Evolutionary conservation across 2,888 invertebrate genomes (phyloP), one percentile per base, ranked within the genome.

Genomic region (Galerucella nymphaeae): DNA sequence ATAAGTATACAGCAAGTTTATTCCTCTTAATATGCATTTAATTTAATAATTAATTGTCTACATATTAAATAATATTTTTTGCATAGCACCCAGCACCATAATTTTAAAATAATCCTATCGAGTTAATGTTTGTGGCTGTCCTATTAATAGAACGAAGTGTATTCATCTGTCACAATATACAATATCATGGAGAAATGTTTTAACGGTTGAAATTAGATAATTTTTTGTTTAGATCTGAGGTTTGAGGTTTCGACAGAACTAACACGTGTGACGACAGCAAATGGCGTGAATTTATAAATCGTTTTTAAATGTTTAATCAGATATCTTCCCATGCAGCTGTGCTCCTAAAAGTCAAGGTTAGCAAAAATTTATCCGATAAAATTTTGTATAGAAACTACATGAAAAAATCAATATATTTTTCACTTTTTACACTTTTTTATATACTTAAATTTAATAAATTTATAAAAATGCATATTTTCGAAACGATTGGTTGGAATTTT

Each of bases 341-440:
- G 69, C 50, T 61, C 65, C 45, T 74, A 71, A 74, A 74, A 74
- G 74, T 74, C 74, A 74, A 71, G 74, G 74, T 68, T 71, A 72
- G 70, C 65, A 58, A 38, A 45, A 61, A 61, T 59, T 23, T 66
- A 68, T 18, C 42, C 20, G 67, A 53, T 53, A 53, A 53, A 10
- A 53, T 53, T 18, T 53, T 53, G 8, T 53, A 53, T 10, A 18
- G n/a, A 53, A 48, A 48, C n/a, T 48, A 2, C 42, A 45, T 45
- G 30, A 38, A 38, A 38, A 38, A 38, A 38, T 38, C 30, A 38
- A 38, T 38, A 9, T 38, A 38, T 6, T 38, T 38, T 30, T 0
- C 0, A 30, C 2, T 4, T 30, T 9, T 38, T 38, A 38, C 30
- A 38, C 8, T 1, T 38, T 38, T 38, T 38, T 6, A 30, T 30